phyloP scores from a whole-genome alignment of 2,888 invertebrate genomes.

The Platycnemis pennipes region DNA sequence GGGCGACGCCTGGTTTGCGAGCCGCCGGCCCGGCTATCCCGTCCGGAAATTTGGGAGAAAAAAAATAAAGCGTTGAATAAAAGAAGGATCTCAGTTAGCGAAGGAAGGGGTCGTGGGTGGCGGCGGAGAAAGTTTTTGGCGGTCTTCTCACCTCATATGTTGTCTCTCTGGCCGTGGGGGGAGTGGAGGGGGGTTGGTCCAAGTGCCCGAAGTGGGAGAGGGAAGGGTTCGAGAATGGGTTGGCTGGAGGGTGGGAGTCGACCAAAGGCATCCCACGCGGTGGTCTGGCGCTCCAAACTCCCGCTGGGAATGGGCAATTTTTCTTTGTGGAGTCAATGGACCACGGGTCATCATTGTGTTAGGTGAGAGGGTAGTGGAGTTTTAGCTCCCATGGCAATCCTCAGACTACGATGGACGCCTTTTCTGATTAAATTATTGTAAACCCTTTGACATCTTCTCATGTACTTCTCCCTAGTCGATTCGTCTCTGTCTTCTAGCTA shows the following conservation, averaged over 20 bases:
- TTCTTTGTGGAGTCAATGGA: too few species aligned
- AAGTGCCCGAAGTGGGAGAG: not conserved
- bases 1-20: not conserved
- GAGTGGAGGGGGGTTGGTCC: not conserved
- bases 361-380: too few species aligned
- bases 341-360: too few species aligned
- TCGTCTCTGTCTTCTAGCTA: too few species aligned
- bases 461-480: too few species aligned
- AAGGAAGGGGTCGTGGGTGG: not conserved
- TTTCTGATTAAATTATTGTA: too few species aligned
- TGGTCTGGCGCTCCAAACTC: not conserved
- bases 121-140: constrained; percentile 30
- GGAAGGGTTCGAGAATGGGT: not conserved
- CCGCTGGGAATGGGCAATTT: not conserved
- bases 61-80: not conserved
- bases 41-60: not conserved
- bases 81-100: not conserved
- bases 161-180: not conserved
- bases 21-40: constrained; percentile 33
- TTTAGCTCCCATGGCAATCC: too few species aligned
- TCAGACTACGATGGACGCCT: too few species aligned
- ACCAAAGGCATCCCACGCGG: not conserved
- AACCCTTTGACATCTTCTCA: too few species aligned
- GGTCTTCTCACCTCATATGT: not conserved
- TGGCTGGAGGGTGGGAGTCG: not conserved